Evolutionary conservation across 2,888 invertebrate genomes (phyloP).

Genomic region (Lasioglossum malachurum): DNA sequence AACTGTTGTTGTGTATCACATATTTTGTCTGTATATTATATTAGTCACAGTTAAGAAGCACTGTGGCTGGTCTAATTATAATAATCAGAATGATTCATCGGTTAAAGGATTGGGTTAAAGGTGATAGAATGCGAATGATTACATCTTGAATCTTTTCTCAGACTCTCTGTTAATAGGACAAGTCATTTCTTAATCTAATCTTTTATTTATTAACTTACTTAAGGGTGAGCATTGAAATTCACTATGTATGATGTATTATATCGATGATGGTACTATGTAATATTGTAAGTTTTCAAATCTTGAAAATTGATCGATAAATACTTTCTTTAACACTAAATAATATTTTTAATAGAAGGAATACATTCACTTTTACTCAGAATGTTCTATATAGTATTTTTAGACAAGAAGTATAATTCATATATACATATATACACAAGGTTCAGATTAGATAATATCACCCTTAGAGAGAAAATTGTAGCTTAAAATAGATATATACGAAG

Average conservation of each 20-base stretch:
- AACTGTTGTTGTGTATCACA: neutral
- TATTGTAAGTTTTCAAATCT: neutral
- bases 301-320: constrained; percentile 5
- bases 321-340: neutral
- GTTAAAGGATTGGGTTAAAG: constrained; percentile 66
- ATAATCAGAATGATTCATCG: constrained; percentile 69
- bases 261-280: neutral
- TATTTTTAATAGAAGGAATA: constrained; percentile 6
- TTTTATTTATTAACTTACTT: neutral
- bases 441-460: constrained; percentile 71
- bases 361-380: constrained; percentile 23
- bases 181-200: neutral
- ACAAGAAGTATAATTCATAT: constrained; percentile 40
- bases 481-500: constrained; percentile 49
- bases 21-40: constrained; percentile 26
- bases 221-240: neutral
- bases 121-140: constrained; percentile 51
- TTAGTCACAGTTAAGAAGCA: constrained; percentile 33
- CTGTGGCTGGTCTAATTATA: constrained; percentile 57
- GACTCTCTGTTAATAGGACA: neutral
- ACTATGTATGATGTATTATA: neutral
- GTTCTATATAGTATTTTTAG: constrained; percentile 60
- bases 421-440: constrained; percentile 50
- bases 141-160: constrained; percentile 29
- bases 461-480: constrained; percentile 68